Evolutionary conservation across 2,113 vertebrate species (phyloP), one percentile per base, ranked within the genome.

Genomic region (Onychostruthus taczanowskii): DNA sequence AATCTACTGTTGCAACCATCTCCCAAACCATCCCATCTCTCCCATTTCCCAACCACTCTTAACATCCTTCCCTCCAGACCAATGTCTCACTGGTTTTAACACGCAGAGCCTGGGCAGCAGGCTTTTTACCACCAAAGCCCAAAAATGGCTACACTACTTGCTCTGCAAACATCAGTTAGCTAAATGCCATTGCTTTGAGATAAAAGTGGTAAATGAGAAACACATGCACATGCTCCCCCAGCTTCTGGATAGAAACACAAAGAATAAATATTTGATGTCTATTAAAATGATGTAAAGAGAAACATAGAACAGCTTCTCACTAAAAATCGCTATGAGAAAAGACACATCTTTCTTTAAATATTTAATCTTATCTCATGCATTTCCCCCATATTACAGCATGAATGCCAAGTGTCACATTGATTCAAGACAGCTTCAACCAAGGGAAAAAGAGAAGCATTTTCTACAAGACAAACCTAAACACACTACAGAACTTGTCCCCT

Each of bases 191-290:
- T 3, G 68, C 85, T 90, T 55, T 59, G 82, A 84, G 85, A 77
- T 62, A 67, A 84, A 90, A 35, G 35, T 53, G 15, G n/a, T 49
- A 88, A 90, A 69, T 24, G 28, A 69, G 26, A 87, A 95, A 83
- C 67, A 66, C 26, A 44, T 0, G 0, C 1, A 2, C 74, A 39
- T 0, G 4, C 9, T 39, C 30, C 49, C 33, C 6, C 19, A 39
- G 56, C 30, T 84, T 90, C 75, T 77, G 72, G 64, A 91, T 14
- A 83, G 68, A 77, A 93, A 70, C 3, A 7, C 47, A 47, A n/a
- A 63, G 41, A n/a, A 84, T 93, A 87, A 94, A 86, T 94, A 95
- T 90, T 95, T 88, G 19, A 93, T 80, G 68, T 15, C 87, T 91
- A 86, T 80, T 88, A 93, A 95, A 93, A 91, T 7, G 33, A 39